These are phyloP conservation scores for Zaprionus inermis DNA, from an alignment of 1,140 invertebrate species.

Conservation along the genomic window DNA sequence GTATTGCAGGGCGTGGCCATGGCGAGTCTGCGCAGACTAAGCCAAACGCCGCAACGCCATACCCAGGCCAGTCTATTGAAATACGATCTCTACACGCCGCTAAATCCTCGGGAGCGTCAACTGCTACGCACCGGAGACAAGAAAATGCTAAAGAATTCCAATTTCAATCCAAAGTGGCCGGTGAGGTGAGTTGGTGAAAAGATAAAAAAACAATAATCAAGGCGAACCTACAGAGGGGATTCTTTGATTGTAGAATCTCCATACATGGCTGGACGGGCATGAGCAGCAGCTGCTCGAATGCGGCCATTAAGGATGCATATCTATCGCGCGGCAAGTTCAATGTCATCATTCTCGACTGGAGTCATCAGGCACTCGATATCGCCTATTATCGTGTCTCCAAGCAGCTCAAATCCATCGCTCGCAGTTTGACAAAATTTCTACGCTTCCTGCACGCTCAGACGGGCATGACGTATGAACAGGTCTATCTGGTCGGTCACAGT, in stretches of 20 bases:
- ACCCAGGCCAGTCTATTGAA: slow-evolving; percentile 51
- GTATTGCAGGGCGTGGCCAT: slow-evolving; percentile 53
- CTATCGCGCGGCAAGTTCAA: slow-evolving; percentile 84
- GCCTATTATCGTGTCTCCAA: slow-evolving; percentile 69
- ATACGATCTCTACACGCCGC: slow-evolving; percentile 75
- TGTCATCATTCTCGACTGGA: slow-evolving; percentile 87
- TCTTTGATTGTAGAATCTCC: slow-evolving; percentile 39
- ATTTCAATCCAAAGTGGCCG: slow-evolving; percentile 82
- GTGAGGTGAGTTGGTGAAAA: slow-evolving; percentile 54
- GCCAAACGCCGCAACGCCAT: slow-evolving; percentile 1
- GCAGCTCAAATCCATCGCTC: slow-evolving; percentile 65
- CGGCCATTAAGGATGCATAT: slow-evolving; percentile 79
- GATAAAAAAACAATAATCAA: neutral
- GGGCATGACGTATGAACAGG: slow-evolving; percentile 71
- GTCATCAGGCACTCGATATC: slow-evolving; percentile 70
- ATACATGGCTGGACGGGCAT: slow-evolving; percentile 78
- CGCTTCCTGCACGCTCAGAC: slow-evolving; percentile 82
- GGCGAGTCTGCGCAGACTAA: slow-evolving; percentile 45
- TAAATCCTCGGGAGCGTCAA: slow-evolving; percentile 65
- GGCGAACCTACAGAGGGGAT: too few species aligned
- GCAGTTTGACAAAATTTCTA: slow-evolving; percentile 64
- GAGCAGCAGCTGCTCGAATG: slow-evolving; percentile 70
- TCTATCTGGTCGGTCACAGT: slow-evolving; percentile 85
- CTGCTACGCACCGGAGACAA: slow-evolving; percentile 55
- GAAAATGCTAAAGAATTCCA: slow-evolving; percentile 56